A percentile compares a stretch with the other conserved stretches of the same genome.
These are phyloP conservation scores for Micrasema minimum DNA, from an alignment of 1,140 invertebrate genomes.

Conservation along the genomic window DNA sequence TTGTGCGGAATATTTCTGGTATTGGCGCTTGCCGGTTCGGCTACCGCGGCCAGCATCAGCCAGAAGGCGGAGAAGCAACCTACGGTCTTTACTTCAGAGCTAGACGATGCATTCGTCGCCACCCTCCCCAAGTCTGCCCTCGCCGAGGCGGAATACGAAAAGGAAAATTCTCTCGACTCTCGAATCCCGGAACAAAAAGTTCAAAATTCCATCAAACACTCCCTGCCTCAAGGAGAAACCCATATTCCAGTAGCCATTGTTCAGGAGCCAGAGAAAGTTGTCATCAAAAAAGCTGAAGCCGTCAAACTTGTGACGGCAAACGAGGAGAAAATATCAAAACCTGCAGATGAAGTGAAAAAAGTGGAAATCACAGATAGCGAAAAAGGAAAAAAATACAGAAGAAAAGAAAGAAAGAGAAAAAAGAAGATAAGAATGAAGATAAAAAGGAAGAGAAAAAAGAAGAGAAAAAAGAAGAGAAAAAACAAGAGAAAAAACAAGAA, in stretches of 20 bases:
- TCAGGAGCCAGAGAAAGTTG: conserved; percentile 24
- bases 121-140: conserved; percentile 28
- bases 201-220: neutral
- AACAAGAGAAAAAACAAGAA: neutral
- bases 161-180: conserved; percentile 17
- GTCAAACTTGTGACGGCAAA: neutral
- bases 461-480: neutral
- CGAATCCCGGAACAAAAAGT: neutral
- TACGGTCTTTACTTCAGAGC: conserved; percentile 40
- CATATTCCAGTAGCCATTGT: conserved; percentile 35
- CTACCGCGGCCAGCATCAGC: conserved; percentile 10
- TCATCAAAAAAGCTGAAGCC: conserved; percentile 4
- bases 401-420: neutral
- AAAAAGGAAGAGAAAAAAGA: neutral
- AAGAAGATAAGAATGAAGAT: neutral
- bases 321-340: neutral
- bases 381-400: neutral
- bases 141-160: conserved; percentile 24
- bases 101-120: conserved; percentile 38
- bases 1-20: conserved; percentile 34
- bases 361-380: neutral
- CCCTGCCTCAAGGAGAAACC: conserved; percentile 3
- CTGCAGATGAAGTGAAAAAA: neutral
- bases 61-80: conserved; percentile 10
- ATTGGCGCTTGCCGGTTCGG: conserved; percentile 4